Evolutionary conservation across 2,888 invertebrate genomes (phyloP).

Genomic region (Phrixothrix hirtus): DNA sequence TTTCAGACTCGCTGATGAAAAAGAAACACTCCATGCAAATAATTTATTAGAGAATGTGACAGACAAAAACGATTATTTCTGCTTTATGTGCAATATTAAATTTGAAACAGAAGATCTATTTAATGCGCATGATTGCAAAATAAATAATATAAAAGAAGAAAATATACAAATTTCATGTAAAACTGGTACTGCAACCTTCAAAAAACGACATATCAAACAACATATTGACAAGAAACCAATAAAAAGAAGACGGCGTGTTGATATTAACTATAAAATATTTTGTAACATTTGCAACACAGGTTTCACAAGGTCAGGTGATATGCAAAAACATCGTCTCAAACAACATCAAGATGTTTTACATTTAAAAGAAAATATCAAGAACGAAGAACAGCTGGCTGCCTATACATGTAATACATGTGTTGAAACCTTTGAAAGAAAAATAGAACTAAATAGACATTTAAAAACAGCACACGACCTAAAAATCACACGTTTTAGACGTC

Average conservation of each 20-base stretch:
- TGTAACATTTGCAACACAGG: constrained; percentile 34
- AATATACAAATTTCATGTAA: no score
- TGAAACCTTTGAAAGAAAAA: constrained; percentile 35
- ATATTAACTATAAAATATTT: constrained; percentile 29
- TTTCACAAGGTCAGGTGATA: constrained; percentile 28
- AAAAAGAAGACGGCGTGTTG: constrained; percentile 24
- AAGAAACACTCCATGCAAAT: no score
- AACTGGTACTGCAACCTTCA: not conserved
- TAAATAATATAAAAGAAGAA: no score
- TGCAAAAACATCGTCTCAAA: constrained; percentile 26
- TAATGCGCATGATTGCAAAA: constrained; percentile 9
- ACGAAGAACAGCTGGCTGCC: not conserved
- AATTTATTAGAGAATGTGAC: constrained; percentile 1
- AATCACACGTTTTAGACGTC: constrained; percentile 37
- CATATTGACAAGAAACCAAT: constrained; percentile 16
- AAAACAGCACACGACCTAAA: constrained; percentile 31
- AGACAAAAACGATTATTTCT: not conserved
- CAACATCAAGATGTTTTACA: constrained; percentile 9
- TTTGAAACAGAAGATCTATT: constrained; percentile 10
- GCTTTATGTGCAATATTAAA: constrained; percentile 5
- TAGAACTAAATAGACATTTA: constrained; percentile 39
- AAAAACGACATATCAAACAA: constrained; percentile 22
- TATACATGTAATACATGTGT: constrained; percentile 37
- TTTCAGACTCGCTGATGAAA: no score
- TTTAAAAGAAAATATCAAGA: not conserved